phyloP scores from a whole-genome alignment of 2,888 invertebrate genomes.

The Torymus aiolomorphi region DNA sequence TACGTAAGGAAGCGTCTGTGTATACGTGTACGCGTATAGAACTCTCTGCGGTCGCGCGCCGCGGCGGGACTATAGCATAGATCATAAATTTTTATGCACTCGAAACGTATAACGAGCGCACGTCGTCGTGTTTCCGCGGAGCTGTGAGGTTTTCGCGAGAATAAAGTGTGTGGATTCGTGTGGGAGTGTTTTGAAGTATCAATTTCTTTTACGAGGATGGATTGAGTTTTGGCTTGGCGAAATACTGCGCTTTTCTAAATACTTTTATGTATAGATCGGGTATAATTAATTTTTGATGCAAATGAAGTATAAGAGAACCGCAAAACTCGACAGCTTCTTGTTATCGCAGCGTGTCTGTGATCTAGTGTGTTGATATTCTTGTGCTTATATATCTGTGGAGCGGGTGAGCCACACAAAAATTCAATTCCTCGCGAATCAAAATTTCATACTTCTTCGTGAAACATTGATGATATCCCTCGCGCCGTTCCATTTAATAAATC shows the following conservation, averaged over 20 bases:
- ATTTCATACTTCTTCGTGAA: no score
- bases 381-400: no score
- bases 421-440: no score
- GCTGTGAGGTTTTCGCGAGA: no score
- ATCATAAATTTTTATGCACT: no score
- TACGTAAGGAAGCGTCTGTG: not conserved
- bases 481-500: not conserved
- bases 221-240: not conserved
- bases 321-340: slow-evolving; percentile 1
- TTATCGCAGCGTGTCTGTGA: not conserved
- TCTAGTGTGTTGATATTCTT: no score
- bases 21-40: not conserved
- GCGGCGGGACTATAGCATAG: no score
- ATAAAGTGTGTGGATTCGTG: no score
- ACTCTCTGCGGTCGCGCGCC: no score
- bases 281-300: slow-evolving; percentile 5
- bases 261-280: not conserved
- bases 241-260: not conserved
- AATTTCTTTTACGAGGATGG: not conserved
- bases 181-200: not conserved
- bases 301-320: not conserved
- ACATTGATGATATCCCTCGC: not conserved
- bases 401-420: no score
- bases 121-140: no score
- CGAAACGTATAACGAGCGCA: no score